Evolutionary conservation across 2,888 invertebrate genomes (phyloP), one percentile per base, ranked within the genome.

Genomic region (Oeneis ivallda): DNA sequence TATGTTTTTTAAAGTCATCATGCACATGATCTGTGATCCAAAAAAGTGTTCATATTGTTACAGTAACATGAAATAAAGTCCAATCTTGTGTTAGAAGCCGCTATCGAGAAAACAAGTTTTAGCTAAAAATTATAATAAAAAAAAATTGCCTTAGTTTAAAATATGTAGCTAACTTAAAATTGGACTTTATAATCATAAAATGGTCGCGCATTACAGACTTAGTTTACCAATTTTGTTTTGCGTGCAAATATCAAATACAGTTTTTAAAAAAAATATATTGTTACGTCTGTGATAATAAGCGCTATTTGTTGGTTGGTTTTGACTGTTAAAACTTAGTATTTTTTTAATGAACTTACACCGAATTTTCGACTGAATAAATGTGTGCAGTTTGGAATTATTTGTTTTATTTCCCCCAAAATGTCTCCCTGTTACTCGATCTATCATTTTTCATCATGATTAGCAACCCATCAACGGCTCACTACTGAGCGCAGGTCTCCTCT

Each of bases 331-430:
- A 52, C 32, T 52, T 43, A 10, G 5, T 62, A 39, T 39, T 52
- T 60, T 64, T 64, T 15, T n/a, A 43, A 59, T 47, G 10, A 57
- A 66, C 59, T 59, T 62, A 57, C 62, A 66, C 64, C 64, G 34
- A 64, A 72, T 81, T 69, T 82, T 81, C 68, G 82, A 82, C 81
- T 82, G 81, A 86, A 77, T 86, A 86, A 85, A 83, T 74, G 77
- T 81, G 78, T 83, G 81, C 79, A 76, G 79, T 82, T 83, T 83
- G 80, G 80, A 79, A 63, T 63, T 66, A 43, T n/a, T 62, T 59
- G 70, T 73, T 75, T 78, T 74, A 70, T 77, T 80, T 70, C 15
- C n/a, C n/a, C n/a, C n/a, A n/a, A n/a, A n/a, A n/a, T n/a, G n/a
- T n/a, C n/a, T n/a, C n/a, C n/a, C n/a, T n/a, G n/a, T n/a, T n/a